Conservation (phyloP, 2,888 invertebrate species). For the Cheiracanthium punctorium region DNA sequence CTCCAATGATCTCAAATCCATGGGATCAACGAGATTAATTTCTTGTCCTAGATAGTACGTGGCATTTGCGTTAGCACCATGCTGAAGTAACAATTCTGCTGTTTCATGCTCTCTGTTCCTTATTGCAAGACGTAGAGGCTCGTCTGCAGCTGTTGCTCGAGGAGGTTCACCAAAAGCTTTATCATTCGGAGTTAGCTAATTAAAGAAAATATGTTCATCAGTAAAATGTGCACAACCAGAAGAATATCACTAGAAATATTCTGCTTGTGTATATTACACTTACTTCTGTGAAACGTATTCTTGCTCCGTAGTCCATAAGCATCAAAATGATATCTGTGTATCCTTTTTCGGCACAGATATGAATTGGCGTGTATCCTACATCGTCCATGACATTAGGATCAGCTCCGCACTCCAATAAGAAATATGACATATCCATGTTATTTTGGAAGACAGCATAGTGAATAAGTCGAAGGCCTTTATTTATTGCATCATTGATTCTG, state of each 20-base stretch:
- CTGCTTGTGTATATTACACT: not conserved
- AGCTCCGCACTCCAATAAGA: conserved; percentile 87
- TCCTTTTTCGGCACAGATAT: conserved; percentile 84
- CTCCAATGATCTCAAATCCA: conserved; percentile 87
- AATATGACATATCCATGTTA: conserved; percentile 83
- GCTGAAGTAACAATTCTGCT: conserved; percentile 82
- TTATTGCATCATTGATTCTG: conserved; percentile 73
- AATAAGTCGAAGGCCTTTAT: conserved; percentile 85
- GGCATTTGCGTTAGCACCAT: conserved; percentile 92
- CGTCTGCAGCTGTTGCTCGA: conserved; percentile 79
- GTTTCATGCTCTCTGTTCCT: conserved; percentile 86
- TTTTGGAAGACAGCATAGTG: conserved; percentile 95
- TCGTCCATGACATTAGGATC: conserved; percentile 89
- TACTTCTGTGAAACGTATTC: conserved; percentile 82
- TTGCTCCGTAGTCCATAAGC: conserved; percentile 85
- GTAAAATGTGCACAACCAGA: not conserved
- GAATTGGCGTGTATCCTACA: conserved; percentile 92
- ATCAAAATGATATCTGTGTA: conserved; percentile 78
- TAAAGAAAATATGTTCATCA: conserved; percentile 3
- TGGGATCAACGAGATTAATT: conserved; percentile 87
- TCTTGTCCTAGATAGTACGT: conserved; percentile 93
- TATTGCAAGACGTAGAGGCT: conserved; percentile 90
- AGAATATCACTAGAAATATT: no score
- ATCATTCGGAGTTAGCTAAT: conserved; percentile 61
- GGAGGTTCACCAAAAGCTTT: conserved; percentile 71